Conservation (phyloP, 2,797 vertebrate species). For the Clangula hyemalis region DNA sequence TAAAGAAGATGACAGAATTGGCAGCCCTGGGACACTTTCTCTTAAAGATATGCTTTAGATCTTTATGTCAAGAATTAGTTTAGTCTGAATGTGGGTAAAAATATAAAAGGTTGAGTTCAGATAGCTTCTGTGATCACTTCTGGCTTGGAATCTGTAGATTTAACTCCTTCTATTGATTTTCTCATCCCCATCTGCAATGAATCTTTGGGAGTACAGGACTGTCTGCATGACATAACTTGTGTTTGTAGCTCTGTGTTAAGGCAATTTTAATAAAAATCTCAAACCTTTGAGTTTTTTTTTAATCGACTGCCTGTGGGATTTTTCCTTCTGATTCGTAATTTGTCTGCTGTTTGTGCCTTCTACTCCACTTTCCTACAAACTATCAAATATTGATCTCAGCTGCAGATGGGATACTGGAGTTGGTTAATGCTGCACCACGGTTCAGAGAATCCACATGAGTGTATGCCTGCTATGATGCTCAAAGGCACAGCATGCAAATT, state of each 20-base stretch:
- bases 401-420: not conserved
- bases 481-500: not conserved
- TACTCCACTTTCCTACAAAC: not conserved
- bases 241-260: not conserved
- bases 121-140: not conserved
- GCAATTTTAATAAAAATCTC: constrained; percentile 1
- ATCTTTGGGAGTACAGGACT: not conserved
- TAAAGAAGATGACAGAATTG: not conserved
- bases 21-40: not conserved
- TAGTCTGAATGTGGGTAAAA: not conserved
- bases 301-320: not conserved
- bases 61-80: not conserved
- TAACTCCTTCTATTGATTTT: not conserved
- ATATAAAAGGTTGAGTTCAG: not conserved
- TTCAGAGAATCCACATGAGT: not conserved
- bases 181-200: not conserved
- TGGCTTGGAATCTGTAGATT: not conserved
- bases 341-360: not conserved
- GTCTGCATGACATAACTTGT: not conserved
- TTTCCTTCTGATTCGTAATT: not conserved
- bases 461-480: not conserved
- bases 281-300: not conserved
- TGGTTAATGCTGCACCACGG: not conserved
- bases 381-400: not conserved
- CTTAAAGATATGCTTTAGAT: not conserved